Percentiles rank a stretch among this genome's conserved stretches.
These are phyloP conservation scores for Dasyornis broadbenti DNA, from an alignment of 2,113 vertebrate genomes.

Conservation along the genomic window DNA sequence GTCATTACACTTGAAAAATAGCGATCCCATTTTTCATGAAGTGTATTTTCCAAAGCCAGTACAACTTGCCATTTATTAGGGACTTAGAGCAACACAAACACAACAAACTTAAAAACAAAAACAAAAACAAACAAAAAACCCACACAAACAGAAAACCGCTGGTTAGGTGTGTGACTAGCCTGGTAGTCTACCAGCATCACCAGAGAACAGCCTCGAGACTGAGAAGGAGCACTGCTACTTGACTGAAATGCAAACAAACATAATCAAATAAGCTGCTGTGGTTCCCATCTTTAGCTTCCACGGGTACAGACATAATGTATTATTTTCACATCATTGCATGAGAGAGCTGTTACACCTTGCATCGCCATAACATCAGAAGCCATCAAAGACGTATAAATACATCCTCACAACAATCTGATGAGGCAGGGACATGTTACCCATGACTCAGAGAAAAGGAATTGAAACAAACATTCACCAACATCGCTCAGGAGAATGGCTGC, in stretches of 20 bases:
- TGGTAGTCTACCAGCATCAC: not conserved
- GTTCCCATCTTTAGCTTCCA: not conserved
- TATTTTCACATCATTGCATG: not conserved
- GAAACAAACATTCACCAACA: not conserved
- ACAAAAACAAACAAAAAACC: not conserved
- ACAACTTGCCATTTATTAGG: not conserved
- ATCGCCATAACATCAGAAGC: not conserved
- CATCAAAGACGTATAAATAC: not conserved
- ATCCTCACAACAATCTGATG: not conserved
- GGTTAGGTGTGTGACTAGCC: not conserved
- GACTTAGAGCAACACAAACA: not conserved
- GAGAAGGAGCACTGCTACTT: not conserved
- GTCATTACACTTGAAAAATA: not conserved
- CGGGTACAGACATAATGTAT: not conserved
- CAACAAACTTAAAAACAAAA: not conserved
- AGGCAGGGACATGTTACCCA: not conserved
- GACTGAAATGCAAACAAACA: not conserved
- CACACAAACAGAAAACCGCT: not conserved
- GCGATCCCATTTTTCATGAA: not conserved
- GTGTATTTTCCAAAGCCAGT: not conserved
- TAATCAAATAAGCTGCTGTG: not conserved
- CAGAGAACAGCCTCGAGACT: not conserved
- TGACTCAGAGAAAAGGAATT: not conserved
- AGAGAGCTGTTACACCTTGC: not conserved
- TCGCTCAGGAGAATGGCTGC: not conserved